Percentiles rank a stretch among this genome's conserved stretches.
These are phyloP conservation scores for Sebastes iracundus DNA, from an alignment of 2,797 vertebrate species.

Conservation along the genomic window DNA sequence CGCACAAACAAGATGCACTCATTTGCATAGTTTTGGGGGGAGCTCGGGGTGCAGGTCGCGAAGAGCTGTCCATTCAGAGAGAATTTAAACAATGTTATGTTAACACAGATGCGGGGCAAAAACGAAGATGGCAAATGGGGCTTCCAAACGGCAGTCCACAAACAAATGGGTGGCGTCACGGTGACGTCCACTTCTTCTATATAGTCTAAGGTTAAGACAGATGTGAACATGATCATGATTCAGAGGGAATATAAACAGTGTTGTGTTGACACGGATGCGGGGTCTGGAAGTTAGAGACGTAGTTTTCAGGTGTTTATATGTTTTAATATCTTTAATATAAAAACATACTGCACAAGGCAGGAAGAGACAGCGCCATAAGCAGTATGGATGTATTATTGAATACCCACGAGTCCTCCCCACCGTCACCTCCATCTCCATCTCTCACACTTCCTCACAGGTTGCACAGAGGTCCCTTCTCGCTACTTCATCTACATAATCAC, in stretches of 20 bases:
- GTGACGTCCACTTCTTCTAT: too few species aligned
- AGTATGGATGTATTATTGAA: background rate
- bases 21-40: constrained; percentile 44
- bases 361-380: background rate
- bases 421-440: constrained; percentile 15
- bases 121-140: too few species aligned
- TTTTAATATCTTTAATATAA: background rate
- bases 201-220: too few species aligned
- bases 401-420: background rate
- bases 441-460: background rate
- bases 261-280: too few species aligned
- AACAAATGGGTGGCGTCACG: too few species aligned
- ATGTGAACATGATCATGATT: too few species aligned
- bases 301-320: background rate
- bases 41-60: constrained; percentile 17
- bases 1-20: constrained; percentile 41
- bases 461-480: constrained; percentile 23
- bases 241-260: too few species aligned
- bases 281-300: background rate
- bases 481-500: constrained; percentile 43
- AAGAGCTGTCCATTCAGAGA: background rate
- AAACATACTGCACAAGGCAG: background rate
- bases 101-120: background rate
- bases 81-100: background rate
- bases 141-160: too few species aligned